These are phyloP conservation scores for Malacoraja senta DNA, from an alignment of 2,797 vertebrate genomes.

Conservation along the genomic window DNA sequence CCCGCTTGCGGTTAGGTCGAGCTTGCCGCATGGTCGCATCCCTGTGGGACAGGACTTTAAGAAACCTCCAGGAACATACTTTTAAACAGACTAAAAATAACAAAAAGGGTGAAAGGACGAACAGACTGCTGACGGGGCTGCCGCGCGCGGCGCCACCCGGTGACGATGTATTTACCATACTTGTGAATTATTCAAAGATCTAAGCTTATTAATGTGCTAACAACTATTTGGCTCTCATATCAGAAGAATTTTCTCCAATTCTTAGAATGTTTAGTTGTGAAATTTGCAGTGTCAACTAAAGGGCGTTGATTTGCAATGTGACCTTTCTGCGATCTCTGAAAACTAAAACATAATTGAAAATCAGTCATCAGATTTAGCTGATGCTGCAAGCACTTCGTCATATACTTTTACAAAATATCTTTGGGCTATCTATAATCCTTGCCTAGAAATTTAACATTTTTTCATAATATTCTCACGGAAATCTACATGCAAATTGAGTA, in stretches of 20 bases:
- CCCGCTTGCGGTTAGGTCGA: too few species aligned
- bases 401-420: background rate
- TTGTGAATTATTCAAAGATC: background rate
- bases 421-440: background rate
- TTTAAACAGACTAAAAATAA: too few species aligned
- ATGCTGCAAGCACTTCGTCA: background rate
- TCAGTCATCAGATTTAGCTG: background rate
- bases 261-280: background rate
- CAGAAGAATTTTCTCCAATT: background rate
- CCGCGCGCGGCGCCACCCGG: too few species aligned
- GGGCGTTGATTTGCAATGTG: background rate
- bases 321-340: background rate
- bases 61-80: too few species aligned
- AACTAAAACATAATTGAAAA: background rate
- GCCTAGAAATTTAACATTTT: background rate
- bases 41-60: too few species aligned
- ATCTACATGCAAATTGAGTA: background rate
- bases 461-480: background rate
- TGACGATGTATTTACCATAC: background rate
- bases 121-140: too few species aligned
- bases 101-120: too few species aligned
- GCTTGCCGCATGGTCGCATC: too few species aligned
- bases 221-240: background rate
- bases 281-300: background rate
- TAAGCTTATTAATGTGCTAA: background rate